These are phyloP conservation scores for Agrilus cyanescens DNA, from an alignment of 2,888 invertebrate species.

Conservation along the genomic window DNA sequence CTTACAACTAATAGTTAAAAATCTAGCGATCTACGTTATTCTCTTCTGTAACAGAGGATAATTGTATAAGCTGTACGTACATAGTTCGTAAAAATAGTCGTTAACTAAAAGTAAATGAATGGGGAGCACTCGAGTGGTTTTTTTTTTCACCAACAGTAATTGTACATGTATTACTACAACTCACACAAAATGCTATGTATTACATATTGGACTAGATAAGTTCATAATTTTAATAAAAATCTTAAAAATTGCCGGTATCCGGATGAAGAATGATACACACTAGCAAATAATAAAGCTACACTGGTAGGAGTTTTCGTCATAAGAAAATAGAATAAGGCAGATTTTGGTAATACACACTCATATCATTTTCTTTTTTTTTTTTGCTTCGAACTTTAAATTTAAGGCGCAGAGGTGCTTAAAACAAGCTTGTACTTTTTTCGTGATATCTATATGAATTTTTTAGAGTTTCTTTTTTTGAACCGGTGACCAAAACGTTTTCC, in stretches of 20 bases:
- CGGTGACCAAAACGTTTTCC: conserved; percentile 44
- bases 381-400: conserved; percentile 46
- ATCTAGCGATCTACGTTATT: conserved; percentile 23
- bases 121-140: conserved; percentile 32
- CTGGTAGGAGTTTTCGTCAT: conserved; percentile 43
- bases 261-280: conserved; percentile 38
- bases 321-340: conserved; percentile 59
- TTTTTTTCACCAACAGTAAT: conserved; percentile 35
- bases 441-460: conserved; percentile 41
- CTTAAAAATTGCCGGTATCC: conserved; percentile 38
- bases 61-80: conserved; percentile 27
- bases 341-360: conserved; percentile 52
- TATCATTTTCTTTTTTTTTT: conserved; percentile 36
- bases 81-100: conserved; percentile 23
- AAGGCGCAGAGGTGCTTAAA: conserved; percentile 65
- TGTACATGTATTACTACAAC: conserved; percentile 45
- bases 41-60: conserved; percentile 26
- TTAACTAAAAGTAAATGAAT: conserved; percentile 25
- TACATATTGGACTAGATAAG: conserved; percentile 41
- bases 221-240: conserved; percentile 35
- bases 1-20: conserved; percentile 15
- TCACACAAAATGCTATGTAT: conserved; percentile 44
- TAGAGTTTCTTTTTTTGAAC: conserved; percentile 35
- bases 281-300: conserved; percentile 40
- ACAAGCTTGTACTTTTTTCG: conserved; percentile 60